Evolutionary conservation across 1,140 invertebrate species (phyloP).

Genomic region (Nomia melanderi): DNA sequence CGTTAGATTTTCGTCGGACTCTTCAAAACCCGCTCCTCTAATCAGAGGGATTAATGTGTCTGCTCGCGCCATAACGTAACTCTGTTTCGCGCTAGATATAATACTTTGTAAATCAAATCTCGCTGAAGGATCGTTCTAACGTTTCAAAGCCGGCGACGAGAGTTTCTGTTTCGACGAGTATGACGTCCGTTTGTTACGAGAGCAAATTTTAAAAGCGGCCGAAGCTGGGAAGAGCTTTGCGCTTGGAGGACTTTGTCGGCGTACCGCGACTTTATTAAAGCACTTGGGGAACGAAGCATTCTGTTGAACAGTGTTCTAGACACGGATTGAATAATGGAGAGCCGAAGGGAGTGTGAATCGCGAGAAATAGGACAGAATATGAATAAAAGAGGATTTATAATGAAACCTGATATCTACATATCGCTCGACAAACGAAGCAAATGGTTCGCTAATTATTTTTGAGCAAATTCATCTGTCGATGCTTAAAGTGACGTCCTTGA

Average conservation of each 20-base stretch:
- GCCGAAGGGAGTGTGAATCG: too few species aligned
- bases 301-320: neutral
- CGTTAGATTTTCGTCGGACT: neutral
- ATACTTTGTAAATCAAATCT: constrained; percentile 3
- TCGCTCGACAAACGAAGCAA: too few species aligned
- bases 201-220: neutral
- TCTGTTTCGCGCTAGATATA: neutral
- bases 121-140: constrained; percentile 3
- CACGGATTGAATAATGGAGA: too few species aligned
- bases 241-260: neutral
- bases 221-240: neutral
- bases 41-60: neutral
- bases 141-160: neutral
- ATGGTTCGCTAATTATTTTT: too few species aligned
- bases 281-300: neutral
- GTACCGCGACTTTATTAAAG: neutral
- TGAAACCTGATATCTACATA: too few species aligned
- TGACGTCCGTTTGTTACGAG: neutral
- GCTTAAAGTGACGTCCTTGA: too few species aligned
- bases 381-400: too few species aligned
- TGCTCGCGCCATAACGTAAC: neutral
- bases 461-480: too few species aligned
- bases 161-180: neutral
- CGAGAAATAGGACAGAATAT: too few species aligned
- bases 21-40: neutral